Percentiles rank a stretch among this genome's conserved stretches.
Evolutionary conservation across 2,113 vertebrate genomes (phyloP).

Genomic region (Trichechus manatus): DNA sequence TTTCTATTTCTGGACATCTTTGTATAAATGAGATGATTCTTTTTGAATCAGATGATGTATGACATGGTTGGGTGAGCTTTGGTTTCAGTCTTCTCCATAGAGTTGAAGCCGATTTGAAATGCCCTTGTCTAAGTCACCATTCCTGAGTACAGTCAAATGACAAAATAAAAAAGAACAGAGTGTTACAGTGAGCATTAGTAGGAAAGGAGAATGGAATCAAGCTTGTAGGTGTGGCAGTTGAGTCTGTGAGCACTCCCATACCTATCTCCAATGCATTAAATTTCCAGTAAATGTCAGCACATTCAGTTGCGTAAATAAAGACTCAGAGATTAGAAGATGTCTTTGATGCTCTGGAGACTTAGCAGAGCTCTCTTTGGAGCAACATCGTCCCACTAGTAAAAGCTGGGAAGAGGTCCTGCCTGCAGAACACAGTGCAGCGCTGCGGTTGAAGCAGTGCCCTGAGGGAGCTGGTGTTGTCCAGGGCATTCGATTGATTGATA

Average conservation of each 20-base stretch:
- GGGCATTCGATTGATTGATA: neutral
- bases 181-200: neutral
- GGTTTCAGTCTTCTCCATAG: neutral
- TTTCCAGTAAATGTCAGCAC: neutral
- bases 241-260: neutral
- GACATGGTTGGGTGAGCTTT: neutral
- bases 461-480: neutral
- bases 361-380: neutral
- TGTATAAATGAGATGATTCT: neutral
- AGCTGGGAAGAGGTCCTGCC: neutral
- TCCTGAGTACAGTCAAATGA: neutral
- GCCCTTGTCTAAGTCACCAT: neutral
- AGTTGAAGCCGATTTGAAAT: conserved; percentile 13
- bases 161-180: neutral
- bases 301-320: neutral
- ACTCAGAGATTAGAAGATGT: neutral
- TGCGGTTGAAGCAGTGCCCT: too few species aligned
- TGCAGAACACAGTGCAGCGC: too few species aligned
- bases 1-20: neutral
- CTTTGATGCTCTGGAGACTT: neutral
- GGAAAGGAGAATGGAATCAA: neutral
- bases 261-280: neutral
- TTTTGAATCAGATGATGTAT: neutral
- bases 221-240: neutral
- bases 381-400: neutral